Evolutionary conservation across 2,888 invertebrate genomes (phyloP).

Genomic region (Limulus polyphemus): DNA sequence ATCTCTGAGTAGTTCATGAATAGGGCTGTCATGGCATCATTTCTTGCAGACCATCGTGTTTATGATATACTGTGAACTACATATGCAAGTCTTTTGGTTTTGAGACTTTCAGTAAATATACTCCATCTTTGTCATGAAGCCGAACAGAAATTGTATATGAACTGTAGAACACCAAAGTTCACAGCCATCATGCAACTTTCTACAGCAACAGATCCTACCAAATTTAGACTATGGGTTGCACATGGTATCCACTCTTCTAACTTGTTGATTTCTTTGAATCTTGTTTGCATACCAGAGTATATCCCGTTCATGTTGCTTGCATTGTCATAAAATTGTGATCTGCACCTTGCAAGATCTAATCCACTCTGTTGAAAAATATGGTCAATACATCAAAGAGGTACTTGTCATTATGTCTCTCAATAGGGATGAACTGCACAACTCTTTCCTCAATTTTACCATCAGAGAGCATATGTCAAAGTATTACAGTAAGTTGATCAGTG

Average conservation of each 20-base stretch:
- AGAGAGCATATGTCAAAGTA: slow-evolving; percentile 28
- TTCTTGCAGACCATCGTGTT: slow-evolving; percentile 5
- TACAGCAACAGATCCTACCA: slow-evolving; percentile 3
- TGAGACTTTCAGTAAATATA: too few relatives aligned
- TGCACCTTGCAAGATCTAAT: not conserved
- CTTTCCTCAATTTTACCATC: slow-evolving; percentile 17
- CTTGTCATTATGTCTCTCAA: not conserved
- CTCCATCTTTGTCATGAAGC: not conserved
- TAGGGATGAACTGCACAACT: slow-evolving; percentile 4
- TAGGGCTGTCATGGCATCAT: slow-evolving; percentile 3
- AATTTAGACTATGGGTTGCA: slow-evolving; percentile 1
- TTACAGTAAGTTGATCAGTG: slow-evolving; percentile 31
- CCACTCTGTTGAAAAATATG: not conserved
- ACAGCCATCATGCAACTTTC: not conserved
- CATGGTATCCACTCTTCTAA: not conserved
- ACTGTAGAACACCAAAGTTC: not conserved
- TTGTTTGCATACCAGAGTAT: not conserved
- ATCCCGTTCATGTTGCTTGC: not conserved
- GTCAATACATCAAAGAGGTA: not conserved
- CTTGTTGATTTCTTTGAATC: not conserved
- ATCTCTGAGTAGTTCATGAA: slow-evolving; percentile 1
- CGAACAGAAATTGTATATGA: not conserved
- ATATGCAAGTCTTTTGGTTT: too few relatives aligned
- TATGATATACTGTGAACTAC: not conserved
- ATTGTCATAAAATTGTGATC: not conserved